Base-by-base conservation (phyloP, 2,888 invertebrate species). In the Synanthedon andrenaeformis region DNA sequence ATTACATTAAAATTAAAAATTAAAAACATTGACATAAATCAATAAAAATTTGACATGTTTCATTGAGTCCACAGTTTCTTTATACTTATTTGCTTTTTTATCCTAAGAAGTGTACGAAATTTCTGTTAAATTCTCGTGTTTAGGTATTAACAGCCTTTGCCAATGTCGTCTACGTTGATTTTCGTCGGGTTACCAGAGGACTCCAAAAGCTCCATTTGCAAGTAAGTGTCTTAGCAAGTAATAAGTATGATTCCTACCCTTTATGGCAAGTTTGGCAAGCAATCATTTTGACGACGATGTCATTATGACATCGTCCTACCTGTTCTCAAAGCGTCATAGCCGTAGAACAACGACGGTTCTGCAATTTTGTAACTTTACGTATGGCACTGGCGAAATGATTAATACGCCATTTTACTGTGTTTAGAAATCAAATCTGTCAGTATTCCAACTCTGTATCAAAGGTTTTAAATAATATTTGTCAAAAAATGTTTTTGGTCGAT, bases 81-180 rank as follows among this genome's bases (percentile, higher is more conserved):
- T 13, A n/a, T 45, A 49, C 49, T 45, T 49, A 17, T 23, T 12
- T 17, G 19, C 23, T 3, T 49, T 49, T 35, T 35, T 49, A 17
- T 49, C 6, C 23, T 35, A 10, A 17, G 3, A 49, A 13, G 17
- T 17, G 5, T 12, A 49, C 14, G 23, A 70, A 69, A 69, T 71
- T 76, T 63, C 62, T 56, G 67, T 72, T 62, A 60, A 59, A 62
- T 13, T 62, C 63, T 58, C 54, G 66, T 71, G 68, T 62, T 60
- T 61, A n/a, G n/a, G n/a, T n/a, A 55, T 65, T 70, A 69, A 57
- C 53, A 23, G 59, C 35, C 35, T 58, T 57, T 62, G 64, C 76
- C 66, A 66, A 91, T 91, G 91, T 90, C 91, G 70, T 92, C 91
- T 52, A 91, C 91, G 48, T 76, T 89, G 53, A 89, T 90, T 56